A percentile compares a stretch with the other conserved stretches of the same genome.
Conservation (phyloP, 1,140 invertebrate genomes). For the Orius laevigatus region DNA sequence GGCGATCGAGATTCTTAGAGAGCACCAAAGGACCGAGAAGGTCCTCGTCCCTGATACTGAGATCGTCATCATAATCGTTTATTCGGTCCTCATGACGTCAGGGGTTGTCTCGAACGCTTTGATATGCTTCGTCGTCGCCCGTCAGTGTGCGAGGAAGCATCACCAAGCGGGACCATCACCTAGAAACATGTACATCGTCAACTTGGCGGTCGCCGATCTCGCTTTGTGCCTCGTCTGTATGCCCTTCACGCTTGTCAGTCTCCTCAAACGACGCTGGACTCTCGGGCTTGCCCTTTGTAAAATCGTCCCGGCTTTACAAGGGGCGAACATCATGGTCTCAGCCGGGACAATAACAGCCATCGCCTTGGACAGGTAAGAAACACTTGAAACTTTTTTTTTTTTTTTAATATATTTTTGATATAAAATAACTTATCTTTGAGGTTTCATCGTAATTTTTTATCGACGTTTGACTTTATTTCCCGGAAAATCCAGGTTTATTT, state of each 20-base stretch:
- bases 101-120: constrained; percentile 26
- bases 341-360: constrained; percentile 38
- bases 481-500: no score
- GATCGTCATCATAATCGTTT: constrained; percentile 20
- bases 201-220: constrained; percentile 38
- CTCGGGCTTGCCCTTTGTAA: constrained; percentile 34
- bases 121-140: constrained; percentile 27
- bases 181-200: constrained; percentile 43
- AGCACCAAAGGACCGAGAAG: constrained; percentile 19
- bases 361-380: constrained; percentile 35
- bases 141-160: constrained; percentile 10
- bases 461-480: no score
- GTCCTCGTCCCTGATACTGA: constrained; percentile 18
- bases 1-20: constrained; percentile 17
- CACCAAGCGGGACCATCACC: constrained; percentile 28
- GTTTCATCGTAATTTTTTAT: no score
- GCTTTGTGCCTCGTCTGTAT: constrained; percentile 37
- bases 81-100: constrained; percentile 19
- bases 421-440: not conserved
- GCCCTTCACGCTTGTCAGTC: constrained; percentile 34
- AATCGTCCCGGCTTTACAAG: constrained; percentile 32
- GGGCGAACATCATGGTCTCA: constrained; percentile 40
- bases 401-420: not conserved
- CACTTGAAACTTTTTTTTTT: not conserved
- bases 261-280: constrained; percentile 26